Evolutionary conservation across 2,888 invertebrate species (phyloP).

Genomic region (Latheticus oryzae): DNA sequence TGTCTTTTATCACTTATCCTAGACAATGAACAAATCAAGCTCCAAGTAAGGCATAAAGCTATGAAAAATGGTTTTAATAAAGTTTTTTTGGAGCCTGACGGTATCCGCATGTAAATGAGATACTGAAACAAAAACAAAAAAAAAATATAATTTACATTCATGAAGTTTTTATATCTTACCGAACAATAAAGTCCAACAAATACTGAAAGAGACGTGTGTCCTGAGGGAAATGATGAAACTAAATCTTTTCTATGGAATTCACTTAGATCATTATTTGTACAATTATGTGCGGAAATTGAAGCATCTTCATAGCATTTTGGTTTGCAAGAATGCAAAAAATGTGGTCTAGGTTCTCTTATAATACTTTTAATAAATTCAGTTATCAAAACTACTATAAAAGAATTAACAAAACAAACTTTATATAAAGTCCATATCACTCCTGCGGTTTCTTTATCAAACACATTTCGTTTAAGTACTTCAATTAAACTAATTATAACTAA

Average conservation of each 20-base stretch:
- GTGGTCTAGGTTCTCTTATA: constrained; percentile 79
- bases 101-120: constrained; percentile 71
- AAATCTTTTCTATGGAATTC: constrained; percentile 71
- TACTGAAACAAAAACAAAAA: constrained; percentile 67
- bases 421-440: not conserved
- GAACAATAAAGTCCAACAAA: constrained; percentile 74
- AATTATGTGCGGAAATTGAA: constrained; percentile 72
- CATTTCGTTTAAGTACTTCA: constrained; percentile 59
- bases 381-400: constrained; percentile 71
- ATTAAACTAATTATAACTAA: constrained; percentile 53
- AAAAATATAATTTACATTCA: not conserved
- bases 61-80: constrained; percentile 73
- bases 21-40: constrained; percentile 72
- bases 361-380: constrained; percentile 73
- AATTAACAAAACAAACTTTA: constrained; percentile 59
- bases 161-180: constrained; percentile 63
- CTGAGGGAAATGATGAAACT: constrained; percentile 79
- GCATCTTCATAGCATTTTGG: constrained; percentile 75
- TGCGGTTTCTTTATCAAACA: constrained; percentile 13
- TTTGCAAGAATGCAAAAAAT: constrained; percentile 77
- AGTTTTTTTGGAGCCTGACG: constrained; percentile 26
- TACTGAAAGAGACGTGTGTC: constrained; percentile 76
- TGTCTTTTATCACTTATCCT: constrained; percentile 78
- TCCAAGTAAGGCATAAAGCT: constrained; percentile 71
- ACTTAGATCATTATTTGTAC: constrained; percentile 71